phyloP scores from a whole-genome alignment of 64 coral and sea anemone genomes.

The Exaiptasia diaphana region DNA sequence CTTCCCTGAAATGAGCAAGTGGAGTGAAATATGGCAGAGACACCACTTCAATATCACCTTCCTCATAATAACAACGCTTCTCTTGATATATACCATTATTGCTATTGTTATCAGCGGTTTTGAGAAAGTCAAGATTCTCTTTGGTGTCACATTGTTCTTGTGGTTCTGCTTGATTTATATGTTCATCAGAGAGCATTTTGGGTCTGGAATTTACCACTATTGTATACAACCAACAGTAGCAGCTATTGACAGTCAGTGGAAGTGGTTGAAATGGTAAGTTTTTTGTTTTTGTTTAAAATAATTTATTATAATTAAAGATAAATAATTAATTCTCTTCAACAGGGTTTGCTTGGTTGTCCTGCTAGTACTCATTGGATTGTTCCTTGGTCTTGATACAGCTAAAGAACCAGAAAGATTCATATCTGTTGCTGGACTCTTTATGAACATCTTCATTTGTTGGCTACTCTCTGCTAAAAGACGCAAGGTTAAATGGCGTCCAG shows the following conservation, averaged over 20 bases:
- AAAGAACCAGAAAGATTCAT: constrained; percentile 73
- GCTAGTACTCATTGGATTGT: constrained; percentile 62
- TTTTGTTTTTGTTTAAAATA: neutral
- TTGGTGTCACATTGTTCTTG: constrained; percentile 68
- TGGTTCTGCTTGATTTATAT: constrained; percentile 75
- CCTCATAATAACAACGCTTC: neutral
- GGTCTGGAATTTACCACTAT: constrained; percentile 27
- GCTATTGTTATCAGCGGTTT: constrained; percentile 79
- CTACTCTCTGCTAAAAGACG: constrained; percentile 55
- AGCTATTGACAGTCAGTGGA: constrained; percentile 50
- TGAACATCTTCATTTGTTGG: constrained; percentile 64
- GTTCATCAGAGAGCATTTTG: constrained; percentile 68
- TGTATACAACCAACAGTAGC: constrained; percentile 54
- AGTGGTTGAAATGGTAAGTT: constrained; percentile 78
- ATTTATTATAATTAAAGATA: neutral
- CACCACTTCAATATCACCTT: constrained; percentile 50
- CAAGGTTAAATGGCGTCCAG: constrained; percentile 87
- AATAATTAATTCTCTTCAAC: no score
- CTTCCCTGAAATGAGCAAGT: constrained; percentile 51
- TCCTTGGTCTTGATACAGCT: constrained; percentile 77
- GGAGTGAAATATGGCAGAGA: constrained; percentile 36
- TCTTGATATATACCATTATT: constrained; percentile 61
- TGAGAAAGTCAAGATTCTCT: constrained; percentile 65
- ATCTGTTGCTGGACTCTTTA: constrained; percentile 71
- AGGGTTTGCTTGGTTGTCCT: constrained; percentile 46